Percentiles rank a stretch among this genome's conserved stretches.
phyloP scores from a whole-genome alignment of 2,797 vertebrate genomes.

The Xyrichtys novacula region DNA sequence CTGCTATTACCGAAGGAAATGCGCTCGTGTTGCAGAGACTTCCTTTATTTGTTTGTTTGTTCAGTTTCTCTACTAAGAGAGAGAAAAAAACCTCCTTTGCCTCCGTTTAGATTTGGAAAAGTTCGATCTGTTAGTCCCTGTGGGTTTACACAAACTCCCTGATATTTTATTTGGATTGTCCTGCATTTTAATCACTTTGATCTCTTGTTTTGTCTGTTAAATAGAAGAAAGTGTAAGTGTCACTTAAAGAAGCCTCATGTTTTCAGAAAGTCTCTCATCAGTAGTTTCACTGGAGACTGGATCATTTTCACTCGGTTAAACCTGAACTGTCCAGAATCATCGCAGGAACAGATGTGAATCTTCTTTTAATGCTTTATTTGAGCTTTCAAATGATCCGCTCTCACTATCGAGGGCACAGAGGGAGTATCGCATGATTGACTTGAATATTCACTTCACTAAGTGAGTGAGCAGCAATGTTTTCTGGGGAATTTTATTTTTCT shows the following conservation, averaged over 20 bases:
- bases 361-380: constrained; percentile 47
- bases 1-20: constrained; percentile 5
- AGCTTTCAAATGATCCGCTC: constrained; percentile 48
- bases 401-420: constrained; percentile 36
- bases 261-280: not conserved
- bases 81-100: constrained; percentile 23
- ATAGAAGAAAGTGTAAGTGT: not conserved
- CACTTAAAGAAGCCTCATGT: not conserved
- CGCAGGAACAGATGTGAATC: constrained; percentile 58
- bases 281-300: constrained; percentile 11
- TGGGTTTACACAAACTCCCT: not conserved
- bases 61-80: constrained; percentile 40
- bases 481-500: constrained; percentile 25
- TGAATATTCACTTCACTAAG: constrained; percentile 45
- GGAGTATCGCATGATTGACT: constrained; percentile 58
- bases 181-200: not conserved
- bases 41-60: constrained; percentile 38
- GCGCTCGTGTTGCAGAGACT: constrained; percentile 3
- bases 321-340: constrained; percentile 32
- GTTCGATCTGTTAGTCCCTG: not conserved
- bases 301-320: constrained; percentile 39
- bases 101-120: constrained; percentile 35
- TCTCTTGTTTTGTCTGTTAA: not conserved
- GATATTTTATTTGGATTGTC: not conserved
- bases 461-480: constrained; percentile 59